Percentiles rank a stretch among this genome's conserved stretches.
Evolutionary conservation across 2,888 invertebrate species (phyloP).

Genomic region (Ptilodon capucinus): DNA sequence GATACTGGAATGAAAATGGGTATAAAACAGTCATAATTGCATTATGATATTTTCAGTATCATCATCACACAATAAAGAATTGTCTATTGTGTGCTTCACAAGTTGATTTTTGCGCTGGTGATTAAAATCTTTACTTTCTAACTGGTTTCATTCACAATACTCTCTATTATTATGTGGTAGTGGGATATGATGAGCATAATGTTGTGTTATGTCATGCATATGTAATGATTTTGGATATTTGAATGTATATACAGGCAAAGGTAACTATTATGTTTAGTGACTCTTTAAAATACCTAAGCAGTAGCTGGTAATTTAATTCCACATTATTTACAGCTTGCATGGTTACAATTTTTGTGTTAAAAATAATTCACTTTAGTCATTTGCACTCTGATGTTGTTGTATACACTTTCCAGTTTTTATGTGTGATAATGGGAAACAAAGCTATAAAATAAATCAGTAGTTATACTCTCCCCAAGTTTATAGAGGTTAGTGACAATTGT

Average conservation of each 20-base stretch:
- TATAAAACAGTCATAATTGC: background rate
- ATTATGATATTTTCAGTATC: background rate
- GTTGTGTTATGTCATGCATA: background rate
- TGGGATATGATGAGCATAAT: background rate
- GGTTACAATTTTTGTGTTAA: too few species aligned
- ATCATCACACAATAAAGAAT: constrained; percentile 15
- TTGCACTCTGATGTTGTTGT: too few species aligned
- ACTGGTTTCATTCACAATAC: constrained; percentile 2
- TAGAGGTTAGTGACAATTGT: too few species aligned
- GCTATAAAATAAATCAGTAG: too few species aligned
- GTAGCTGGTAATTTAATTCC: too few species aligned
- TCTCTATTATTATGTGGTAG: background rate
- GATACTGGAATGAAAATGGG: too few species aligned
- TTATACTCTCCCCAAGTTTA: too few species aligned
- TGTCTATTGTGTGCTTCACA: constrained; percentile 18
- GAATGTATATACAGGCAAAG: background rate
- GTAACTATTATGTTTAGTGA: background rate
- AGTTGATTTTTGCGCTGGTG: constrained; percentile 5
- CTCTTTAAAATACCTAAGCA: too few species aligned
- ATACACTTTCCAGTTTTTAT: too few species aligned
- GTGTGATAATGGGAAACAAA: too few species aligned
- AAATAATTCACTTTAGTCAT: too few species aligned
- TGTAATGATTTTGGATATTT: background rate
- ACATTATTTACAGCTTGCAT: too few species aligned
- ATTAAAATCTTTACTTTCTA: constrained; percentile 20